phyloP scores from a whole-genome alignment of 2,113 vertebrate genomes.

The Otus sunia region DNA sequence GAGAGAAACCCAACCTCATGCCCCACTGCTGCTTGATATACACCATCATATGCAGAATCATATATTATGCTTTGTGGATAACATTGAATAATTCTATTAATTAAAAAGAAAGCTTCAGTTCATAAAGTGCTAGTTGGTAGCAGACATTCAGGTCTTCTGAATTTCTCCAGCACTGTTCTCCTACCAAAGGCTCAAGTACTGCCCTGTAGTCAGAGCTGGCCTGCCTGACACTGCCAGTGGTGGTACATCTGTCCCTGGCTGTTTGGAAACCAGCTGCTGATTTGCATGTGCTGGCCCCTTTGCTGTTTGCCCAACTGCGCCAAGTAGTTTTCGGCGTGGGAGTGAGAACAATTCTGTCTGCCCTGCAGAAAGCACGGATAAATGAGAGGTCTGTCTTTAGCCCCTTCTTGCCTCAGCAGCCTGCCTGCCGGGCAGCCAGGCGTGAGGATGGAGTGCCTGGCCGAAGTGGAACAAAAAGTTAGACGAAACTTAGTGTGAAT shows the following conservation, averaged over 20 bases:
- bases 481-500: neutral
- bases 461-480: neutral
- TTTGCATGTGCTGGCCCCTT: neutral
- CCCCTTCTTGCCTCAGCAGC: neutral
- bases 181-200: neutral
- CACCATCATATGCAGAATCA: neutral
- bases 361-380: conserved; percentile 6
- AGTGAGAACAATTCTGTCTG: conserved; percentile 2
- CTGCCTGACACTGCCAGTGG: neutral
- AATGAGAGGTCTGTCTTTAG: neutral
- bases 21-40: neutral
- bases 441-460: neutral
- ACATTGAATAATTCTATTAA: neutral
- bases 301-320: neutral
- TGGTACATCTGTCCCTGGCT: neutral
- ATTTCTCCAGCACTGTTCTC: neutral
- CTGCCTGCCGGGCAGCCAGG: neutral
- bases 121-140: neutral
- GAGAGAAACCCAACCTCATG: neutral
- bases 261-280: conserved; percentile 27
- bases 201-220: neutral
- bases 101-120: neutral
- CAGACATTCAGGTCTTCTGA: neutral
- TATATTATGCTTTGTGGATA: neutral
- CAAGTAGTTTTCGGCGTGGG: neutral